A percentile compares a stretch with the other conserved stretches of the same genome.
Conservation (phyloP, 2,113 vertebrate genomes). For the Typhlomys cinereus region DNA sequence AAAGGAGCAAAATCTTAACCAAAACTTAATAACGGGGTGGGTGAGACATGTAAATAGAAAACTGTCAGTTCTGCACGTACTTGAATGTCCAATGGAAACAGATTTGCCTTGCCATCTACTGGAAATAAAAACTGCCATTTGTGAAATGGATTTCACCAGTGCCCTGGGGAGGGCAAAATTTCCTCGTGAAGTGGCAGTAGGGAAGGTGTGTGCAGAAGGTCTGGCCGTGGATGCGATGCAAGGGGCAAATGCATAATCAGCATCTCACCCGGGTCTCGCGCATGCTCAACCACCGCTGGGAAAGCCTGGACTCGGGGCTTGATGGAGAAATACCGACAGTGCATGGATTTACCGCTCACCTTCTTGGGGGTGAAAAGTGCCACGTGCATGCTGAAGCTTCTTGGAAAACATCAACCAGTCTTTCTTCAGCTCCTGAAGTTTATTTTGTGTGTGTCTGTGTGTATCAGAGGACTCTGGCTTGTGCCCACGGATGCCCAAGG, state of each 20-base stretch:
- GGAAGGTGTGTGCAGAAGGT: not conserved
- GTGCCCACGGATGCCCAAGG: too few species aligned
- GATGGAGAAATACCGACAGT: not conserved
- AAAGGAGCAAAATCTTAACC: not conserved
- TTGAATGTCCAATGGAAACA: not conserved
- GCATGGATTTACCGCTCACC: not conserved
- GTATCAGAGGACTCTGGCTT: too few species aligned
- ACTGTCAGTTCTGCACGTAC: not conserved
- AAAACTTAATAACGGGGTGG: not conserved
- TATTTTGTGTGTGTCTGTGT: too few species aligned
- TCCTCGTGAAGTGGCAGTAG: slow-evolving; percentile 9
- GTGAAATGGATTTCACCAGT: not conserved
- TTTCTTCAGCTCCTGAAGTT: not conserved
- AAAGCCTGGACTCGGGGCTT: not conserved
- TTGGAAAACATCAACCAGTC: not conserved
- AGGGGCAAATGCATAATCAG: not conserved
- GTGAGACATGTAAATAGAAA: not conserved
- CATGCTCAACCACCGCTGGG: not conserved
- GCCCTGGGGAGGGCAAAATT: not conserved
- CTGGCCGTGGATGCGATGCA: not conserved
- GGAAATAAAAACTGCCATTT: slow-evolving; percentile 37
- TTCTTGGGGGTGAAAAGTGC: not conserved
- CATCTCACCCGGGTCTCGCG: not conserved
- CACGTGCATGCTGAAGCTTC: not conserved
- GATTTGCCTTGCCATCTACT: not conserved